These are phyloP conservation scores for Madoqua kirkii DNA, from an alignment of 2,113 vertebrate genomes.

Conservation along the genomic window DNA sequence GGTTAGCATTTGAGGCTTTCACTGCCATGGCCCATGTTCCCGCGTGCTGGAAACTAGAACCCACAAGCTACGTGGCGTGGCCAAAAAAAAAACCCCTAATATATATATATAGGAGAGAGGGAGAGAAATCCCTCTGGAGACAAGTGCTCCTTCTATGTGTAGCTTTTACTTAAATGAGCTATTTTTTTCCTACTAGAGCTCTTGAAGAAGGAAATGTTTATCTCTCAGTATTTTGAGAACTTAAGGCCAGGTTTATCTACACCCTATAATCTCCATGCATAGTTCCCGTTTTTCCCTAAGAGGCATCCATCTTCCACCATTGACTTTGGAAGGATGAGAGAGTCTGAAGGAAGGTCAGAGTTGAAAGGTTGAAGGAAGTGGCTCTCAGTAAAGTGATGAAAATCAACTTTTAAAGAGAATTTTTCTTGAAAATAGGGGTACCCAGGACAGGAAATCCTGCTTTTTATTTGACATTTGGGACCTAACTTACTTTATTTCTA, in stretches of 20 bases:
- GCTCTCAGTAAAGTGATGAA: neutral
- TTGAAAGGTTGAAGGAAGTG: neutral
- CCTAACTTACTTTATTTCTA: neutral
- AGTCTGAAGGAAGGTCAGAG: neutral
- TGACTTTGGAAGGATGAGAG: neutral
- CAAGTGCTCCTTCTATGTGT: neutral
- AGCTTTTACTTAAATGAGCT: neutral
- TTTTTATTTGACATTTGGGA: constrained; percentile 21
- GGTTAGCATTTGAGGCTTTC: neutral
- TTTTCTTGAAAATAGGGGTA: constrained; percentile 12
- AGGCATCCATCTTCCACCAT: neutral
- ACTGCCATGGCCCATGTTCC: neutral
- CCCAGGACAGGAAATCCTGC: neutral
- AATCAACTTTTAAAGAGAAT: constrained; percentile 8
- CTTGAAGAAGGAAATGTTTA: neutral
- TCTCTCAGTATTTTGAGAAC: neutral
- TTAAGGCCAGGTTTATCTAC: neutral
- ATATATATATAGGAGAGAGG: neutral
- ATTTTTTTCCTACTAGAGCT: neutral
- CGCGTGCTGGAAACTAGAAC: neutral
- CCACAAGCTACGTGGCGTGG: neutral
- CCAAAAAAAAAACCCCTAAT: neutral
- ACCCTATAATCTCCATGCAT: neutral
- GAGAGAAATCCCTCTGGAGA: neutral
- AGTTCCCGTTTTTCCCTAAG: neutral